Conservation (phyloP, 2,888 invertebrate genomes). For the Caenorhabditis doughertyi region DNA sequence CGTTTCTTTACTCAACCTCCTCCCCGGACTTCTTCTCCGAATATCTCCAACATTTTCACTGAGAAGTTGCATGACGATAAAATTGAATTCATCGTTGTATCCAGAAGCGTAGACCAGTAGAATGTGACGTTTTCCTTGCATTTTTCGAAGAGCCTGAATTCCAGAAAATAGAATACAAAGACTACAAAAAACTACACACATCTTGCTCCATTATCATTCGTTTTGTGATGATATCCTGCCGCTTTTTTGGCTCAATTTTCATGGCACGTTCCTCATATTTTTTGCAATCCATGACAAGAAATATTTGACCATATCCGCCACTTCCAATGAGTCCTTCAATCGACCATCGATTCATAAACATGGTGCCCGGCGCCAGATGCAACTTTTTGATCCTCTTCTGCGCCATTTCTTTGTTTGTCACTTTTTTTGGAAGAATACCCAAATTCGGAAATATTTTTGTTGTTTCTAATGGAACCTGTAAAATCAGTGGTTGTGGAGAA, state of each 20-base stretch:
- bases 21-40: constrained; percentile 68
- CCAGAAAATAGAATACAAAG: no score
- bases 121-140: constrained; percentile 75
- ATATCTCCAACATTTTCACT: constrained; percentile 76
- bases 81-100: constrained; percentile 53
- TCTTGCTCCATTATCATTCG: constrained; percentile 76
- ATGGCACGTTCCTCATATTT: constrained; percentile 69
- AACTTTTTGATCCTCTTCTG: not conserved
- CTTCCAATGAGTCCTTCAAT: constrained; percentile 62
- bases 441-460: constrained; percentile 6
- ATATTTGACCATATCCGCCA: constrained; percentile 76
- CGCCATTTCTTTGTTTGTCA: not conserved
- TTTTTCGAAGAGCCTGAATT: no score
- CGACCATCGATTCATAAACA: constrained; percentile 58
- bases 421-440: not conserved
- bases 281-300: constrained; percentile 65
- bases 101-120: constrained; percentile 73
- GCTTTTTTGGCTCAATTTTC: constrained; percentile 72
- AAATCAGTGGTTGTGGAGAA: not conserved
- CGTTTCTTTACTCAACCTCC: constrained; percentile 64
- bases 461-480: not conserved
- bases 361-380: not conserved
- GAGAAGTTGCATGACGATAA: constrained; percentile 75
- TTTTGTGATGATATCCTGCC: constrained; percentile 62
- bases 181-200: no score